Conservation (phyloP, 2,888 invertebrate genomes). For the Parthenolecanium corni region DNA sequence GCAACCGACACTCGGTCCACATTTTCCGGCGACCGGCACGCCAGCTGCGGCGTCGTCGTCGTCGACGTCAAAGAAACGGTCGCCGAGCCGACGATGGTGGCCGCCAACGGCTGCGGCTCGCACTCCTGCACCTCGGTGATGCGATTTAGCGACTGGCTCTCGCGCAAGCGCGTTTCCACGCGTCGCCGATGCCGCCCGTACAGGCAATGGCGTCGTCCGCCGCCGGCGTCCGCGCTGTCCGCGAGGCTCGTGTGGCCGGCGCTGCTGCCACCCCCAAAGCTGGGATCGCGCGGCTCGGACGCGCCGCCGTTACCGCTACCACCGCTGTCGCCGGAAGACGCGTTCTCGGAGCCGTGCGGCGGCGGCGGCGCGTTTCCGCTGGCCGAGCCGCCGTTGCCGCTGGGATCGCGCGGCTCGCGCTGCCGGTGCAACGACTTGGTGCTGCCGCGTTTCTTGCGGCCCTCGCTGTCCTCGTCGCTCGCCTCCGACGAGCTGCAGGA, state of each 20-base stretch:
- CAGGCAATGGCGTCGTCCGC: conserved; percentile 36
- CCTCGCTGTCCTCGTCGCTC: conserved; percentile 66
- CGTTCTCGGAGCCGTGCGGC: conserved; percentile 30
- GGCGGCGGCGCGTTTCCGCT: conserved; percentile 33
- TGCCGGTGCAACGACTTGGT: conserved; percentile 53
- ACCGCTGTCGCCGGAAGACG: conserved; percentile 32
- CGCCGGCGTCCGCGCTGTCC: conserved; percentile 32
- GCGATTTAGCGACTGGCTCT: conserved; percentile 72
- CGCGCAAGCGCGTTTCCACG: conserved; percentile 56
- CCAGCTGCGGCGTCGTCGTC: not conserved
- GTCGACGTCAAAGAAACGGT: not conserved
- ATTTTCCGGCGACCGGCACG: not conserved
- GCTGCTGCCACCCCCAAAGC: conserved; percentile 34
- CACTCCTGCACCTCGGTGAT: conserved; percentile 78
- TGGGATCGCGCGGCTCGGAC: conserved; percentile 30
- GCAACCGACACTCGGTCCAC: not conserved
- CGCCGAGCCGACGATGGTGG: not conserved
- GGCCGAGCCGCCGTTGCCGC: conserved; percentile 42
- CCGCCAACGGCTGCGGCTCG: conserved; percentile 35
- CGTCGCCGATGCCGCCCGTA: conserved; percentile 45
- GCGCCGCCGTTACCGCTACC: conserved; percentile 16
- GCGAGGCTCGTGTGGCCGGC: conserved; percentile 36
- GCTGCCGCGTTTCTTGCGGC: conserved; percentile 67
- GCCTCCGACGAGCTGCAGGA: conserved; percentile 92
- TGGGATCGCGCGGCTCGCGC: conserved; percentile 66